These are phyloP conservation scores for Diorhabda carinulata DNA, from an alignment of 1,140 invertebrate genomes.

Conservation along the genomic window DNA sequence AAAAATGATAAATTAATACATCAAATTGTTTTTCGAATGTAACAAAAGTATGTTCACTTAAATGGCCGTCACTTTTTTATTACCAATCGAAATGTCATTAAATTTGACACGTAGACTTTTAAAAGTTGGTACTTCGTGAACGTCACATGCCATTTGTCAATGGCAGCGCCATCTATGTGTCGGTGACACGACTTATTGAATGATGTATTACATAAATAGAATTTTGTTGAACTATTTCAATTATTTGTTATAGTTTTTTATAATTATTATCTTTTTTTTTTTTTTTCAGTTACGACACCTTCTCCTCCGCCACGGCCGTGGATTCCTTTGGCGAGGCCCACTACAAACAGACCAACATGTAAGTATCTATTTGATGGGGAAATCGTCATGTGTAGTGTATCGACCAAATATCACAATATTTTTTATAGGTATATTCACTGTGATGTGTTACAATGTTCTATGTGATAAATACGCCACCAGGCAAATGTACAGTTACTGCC, in stretches of 20 bases:
- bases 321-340: constrained; percentile 84
- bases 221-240: not conserved
- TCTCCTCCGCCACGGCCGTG: constrained; percentile 88
- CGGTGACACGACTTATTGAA: too few species aligned
- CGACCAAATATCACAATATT: not conserved
- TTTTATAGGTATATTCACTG: constrained; percentile 85
- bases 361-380: constrained; percentile 51
- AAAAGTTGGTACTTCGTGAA: too few species aligned
- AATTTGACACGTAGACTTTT: too few species aligned
- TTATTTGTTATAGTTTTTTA: not conserved
- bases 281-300: constrained; percentile 79
- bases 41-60: too few species aligned
- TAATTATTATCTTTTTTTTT: constrained; percentile 12
- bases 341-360: constrained; percentile 81
- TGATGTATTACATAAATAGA: too few species aligned
- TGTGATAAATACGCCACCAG: constrained; percentile 98
- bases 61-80: too few species aligned
- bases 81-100: too few species aligned
- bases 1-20: too few species aligned
- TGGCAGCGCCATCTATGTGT: too few species aligned
- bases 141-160: too few species aligned
- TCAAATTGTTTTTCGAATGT: too few species aligned
- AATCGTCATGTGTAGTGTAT: too few species aligned
- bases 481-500: constrained; percentile 97
- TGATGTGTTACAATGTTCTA: constrained; percentile 99